phyloP scores from a whole-genome alignment of 2,888 invertebrate genomes.

The Acanthococcus lagerstroemiae region DNA sequence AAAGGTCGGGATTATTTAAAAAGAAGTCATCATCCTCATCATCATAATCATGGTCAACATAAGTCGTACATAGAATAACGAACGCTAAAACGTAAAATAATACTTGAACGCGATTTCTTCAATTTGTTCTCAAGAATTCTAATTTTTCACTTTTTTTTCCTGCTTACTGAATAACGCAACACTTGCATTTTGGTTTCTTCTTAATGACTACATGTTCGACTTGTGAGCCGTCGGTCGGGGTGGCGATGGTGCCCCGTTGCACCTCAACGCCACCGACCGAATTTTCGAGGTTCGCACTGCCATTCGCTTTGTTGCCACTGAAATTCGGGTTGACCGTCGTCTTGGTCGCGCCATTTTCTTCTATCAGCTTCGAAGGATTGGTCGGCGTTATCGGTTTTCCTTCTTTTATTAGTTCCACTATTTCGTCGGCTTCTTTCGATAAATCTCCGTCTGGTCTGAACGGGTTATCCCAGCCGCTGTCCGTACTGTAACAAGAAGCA shows the following conservation, averaged over 20 bases:
- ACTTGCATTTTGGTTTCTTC: conserved; percentile 91
- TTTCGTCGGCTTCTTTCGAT: conserved; percentile 89
- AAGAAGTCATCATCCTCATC: too few species aligned
- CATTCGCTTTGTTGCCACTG: conserved; percentile 37
- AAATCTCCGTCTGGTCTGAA: conserved; percentile 94
- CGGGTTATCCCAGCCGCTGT: conserved; percentile 95
- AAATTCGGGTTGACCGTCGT: not conserved
- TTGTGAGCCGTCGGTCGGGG: conserved; percentile 56
- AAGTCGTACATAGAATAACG: not conserved
- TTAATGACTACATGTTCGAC: conserved; percentile 86
- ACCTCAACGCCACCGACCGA: conserved; percentile 33
- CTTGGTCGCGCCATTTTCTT: conserved; percentile 36
- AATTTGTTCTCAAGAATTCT: not conserved
- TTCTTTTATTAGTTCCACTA: conserved; percentile 86
- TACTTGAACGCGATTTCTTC: not conserved
- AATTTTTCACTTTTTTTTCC: conserved; percentile 1
- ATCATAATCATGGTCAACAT: not conserved
- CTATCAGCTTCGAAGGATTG: conserved; percentile 40
- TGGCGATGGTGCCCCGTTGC: conserved; percentile 39
- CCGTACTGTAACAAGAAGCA: conserved; percentile 58
- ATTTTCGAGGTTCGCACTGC: conserved; percentile 36
- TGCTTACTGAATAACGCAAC: conserved; percentile 81
- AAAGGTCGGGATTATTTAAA: too few species aligned
- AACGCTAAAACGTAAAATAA: not conserved
- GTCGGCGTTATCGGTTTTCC: conserved; percentile 71